These are phyloP conservation scores for Aporophyla lueneburgensis DNA, from an alignment of 2,888 invertebrate species.

Conservation along the genomic window DNA sequence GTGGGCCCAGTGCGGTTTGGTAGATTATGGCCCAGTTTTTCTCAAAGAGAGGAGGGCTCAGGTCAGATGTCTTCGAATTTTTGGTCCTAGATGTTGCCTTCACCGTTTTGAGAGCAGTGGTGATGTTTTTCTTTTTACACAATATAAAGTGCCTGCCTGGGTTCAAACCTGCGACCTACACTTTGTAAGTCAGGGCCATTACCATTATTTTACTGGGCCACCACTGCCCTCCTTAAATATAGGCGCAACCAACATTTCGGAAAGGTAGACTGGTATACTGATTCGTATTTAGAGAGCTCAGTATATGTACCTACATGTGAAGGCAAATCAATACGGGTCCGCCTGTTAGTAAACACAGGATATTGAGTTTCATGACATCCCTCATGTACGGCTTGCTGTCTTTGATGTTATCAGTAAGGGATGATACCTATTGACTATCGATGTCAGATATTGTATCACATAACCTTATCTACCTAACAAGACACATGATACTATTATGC, in stretches of 20 bases:
- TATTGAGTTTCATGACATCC: conserved; percentile 51
- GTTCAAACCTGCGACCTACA: too few species aligned
- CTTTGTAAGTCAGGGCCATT: too few species aligned
- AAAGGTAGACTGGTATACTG: background rate
- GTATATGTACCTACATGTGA: background rate
- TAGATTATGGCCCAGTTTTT: too few species aligned
- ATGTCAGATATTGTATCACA: conserved; percentile 2
- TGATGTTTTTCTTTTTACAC: too few species aligned
- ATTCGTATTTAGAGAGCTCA: conserved; percentile 5
- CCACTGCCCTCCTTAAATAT: too few species aligned
- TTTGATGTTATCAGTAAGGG: conserved; percentile 51
- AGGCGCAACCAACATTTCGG: background rate
- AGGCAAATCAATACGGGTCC: conserved; percentile 33
- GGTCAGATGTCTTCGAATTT: too few species aligned
- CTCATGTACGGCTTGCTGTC: conserved; percentile 34
- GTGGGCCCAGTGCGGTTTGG: too few species aligned
- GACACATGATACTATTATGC: background rate
- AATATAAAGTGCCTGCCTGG: too few species aligned
- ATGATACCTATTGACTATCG: conserved; percentile 19
- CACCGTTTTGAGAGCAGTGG: too few species aligned
- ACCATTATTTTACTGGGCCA: too few species aligned
- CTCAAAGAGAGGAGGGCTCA: too few species aligned
- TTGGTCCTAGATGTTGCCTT: too few species aligned
- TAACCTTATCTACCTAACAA: background rate
- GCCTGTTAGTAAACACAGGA: conserved; percentile 40